Percentiles rank a stretch among this genome's conserved stretches.
Conservation (phyloP, 2,888 invertebrate genomes). For the Siphonodentalium dalli region DNA sequence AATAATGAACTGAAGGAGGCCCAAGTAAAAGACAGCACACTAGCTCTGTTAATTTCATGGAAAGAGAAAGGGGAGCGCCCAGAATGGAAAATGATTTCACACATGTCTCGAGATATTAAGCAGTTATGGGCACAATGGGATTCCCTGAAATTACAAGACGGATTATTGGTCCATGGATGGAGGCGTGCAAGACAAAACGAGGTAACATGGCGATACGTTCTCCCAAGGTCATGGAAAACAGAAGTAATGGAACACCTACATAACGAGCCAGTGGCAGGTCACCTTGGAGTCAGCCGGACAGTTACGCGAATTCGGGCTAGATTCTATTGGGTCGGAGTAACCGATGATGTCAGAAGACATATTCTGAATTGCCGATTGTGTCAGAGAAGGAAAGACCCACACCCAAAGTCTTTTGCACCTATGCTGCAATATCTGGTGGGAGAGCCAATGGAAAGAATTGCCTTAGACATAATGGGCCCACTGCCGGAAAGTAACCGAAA, state of each 20-base stretch:
- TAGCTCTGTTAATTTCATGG: too few species aligned
- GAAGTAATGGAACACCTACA: constrained; percentile 6
- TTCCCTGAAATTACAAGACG: neutral
- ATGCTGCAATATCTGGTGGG: constrained; percentile 5
- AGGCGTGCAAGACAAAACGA: neutral
- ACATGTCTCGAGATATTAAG: neutral
- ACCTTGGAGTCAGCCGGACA: constrained; percentile 16
- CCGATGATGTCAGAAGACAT: constrained; percentile 14
- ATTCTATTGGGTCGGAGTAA: constrained; percentile 18
- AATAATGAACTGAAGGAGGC: too few species aligned
- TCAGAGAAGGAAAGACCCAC: neutral
- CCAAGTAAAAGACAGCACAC: too few species aligned
- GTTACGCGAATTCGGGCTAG: constrained; percentile 6
- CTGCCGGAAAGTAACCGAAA: constrained; percentile 1
- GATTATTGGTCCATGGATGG: neutral
- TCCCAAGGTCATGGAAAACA: neutral
- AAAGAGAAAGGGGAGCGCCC: neutral
- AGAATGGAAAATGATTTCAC: neutral
- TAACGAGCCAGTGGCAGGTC: constrained; percentile 6
- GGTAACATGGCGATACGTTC: neutral
- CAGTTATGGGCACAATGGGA: neutral
- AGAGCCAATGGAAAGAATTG: constrained; percentile 15
- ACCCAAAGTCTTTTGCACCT: neutral
- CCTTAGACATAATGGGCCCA: constrained; percentile 25
- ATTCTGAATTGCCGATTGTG: constrained; percentile 2